Percentiles rank a stretch among this genome's conserved stretches.
Conservation (phyloP, 1,140 invertebrate genomes). For the Ostrea edulis region DNA sequence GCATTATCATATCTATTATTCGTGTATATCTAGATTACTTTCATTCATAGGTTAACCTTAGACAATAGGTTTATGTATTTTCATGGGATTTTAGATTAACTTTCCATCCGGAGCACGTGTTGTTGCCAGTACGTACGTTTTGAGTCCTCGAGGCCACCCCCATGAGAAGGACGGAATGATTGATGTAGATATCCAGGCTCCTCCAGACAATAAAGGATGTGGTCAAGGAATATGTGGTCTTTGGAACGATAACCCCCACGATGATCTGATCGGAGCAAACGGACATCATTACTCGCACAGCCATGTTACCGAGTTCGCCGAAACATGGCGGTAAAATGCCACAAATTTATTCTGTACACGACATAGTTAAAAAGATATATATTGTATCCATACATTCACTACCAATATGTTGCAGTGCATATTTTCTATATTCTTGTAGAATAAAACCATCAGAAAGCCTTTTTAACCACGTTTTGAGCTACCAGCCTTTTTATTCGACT, state of each 20-base stretch:
- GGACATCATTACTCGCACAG: conserved; percentile 37
- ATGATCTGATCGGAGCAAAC: conserved; percentile 53
- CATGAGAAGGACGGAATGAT: conserved; percentile 46
- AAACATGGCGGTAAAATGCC: neutral
- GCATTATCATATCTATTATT: too few relatives aligned
- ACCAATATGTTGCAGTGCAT: too few relatives aligned
- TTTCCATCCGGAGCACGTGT: conserved; percentile 63
- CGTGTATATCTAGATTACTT: too few relatives aligned
- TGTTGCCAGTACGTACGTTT: conserved; percentile 42
- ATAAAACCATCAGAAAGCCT: neutral
- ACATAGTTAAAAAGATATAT: too few relatives aligned
- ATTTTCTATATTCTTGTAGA: neutral
- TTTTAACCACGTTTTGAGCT: neutral
- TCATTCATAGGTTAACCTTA: too few relatives aligned
- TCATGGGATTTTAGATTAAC: conserved; percentile 49
- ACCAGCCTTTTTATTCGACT: neutral
- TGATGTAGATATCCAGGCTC: conserved; percentile 59
- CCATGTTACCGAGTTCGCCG: neutral
- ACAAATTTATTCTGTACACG: neutral
- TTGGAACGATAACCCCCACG: conserved; percentile 51
- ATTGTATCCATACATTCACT: too few relatives aligned
- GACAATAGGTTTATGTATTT: neutral
- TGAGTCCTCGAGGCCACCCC: neutral
- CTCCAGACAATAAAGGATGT: conserved; percentile 54
- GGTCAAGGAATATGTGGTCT: conserved; percentile 63